These are phyloP conservation scores for Cuculus canorus DNA, from an alignment of 2,797 vertebrate genomes.

Conservation along the genomic window DNA sequence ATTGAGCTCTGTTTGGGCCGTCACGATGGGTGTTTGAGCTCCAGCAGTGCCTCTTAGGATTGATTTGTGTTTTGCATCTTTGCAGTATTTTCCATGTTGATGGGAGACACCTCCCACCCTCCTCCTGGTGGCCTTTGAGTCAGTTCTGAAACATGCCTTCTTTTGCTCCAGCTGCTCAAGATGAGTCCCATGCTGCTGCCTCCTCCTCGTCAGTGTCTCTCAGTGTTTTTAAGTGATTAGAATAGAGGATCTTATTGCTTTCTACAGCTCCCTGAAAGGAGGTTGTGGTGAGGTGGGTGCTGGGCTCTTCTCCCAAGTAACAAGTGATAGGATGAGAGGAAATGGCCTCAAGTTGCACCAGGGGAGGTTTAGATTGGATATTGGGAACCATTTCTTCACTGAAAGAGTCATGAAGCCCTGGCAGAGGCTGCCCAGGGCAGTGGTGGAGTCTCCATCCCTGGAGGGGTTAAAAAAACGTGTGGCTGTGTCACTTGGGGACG, in stretches of 20 bases:
- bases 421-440: too few relatives aligned
- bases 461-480: too few relatives aligned
- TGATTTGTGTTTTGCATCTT: background rate
- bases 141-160: background rate
- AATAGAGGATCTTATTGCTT: background rate
- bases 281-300: too few relatives aligned
- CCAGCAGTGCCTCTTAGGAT: background rate
- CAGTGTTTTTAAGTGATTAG: background rate
- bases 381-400: too few relatives aligned
- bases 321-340: too few relatives aligned
- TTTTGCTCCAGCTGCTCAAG: background rate
- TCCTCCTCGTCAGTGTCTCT: background rate
- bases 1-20: rapidly evolving
- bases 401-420: too few relatives aligned
- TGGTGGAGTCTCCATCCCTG: too few relatives aligned
- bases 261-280: too few relatives aligned
- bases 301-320: too few relatives aligned
- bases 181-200: background rate
- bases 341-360: too few relatives aligned
- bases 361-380: too few relatives aligned
- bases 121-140: background rate
- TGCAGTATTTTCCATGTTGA: background rate
- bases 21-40: background rate
- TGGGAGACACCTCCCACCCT: background rate
- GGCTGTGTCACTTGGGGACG: too few relatives aligned